Base-by-base conservation (phyloP, 1,140 invertebrate species). In the Drosophila quadrilineata region DNA sequence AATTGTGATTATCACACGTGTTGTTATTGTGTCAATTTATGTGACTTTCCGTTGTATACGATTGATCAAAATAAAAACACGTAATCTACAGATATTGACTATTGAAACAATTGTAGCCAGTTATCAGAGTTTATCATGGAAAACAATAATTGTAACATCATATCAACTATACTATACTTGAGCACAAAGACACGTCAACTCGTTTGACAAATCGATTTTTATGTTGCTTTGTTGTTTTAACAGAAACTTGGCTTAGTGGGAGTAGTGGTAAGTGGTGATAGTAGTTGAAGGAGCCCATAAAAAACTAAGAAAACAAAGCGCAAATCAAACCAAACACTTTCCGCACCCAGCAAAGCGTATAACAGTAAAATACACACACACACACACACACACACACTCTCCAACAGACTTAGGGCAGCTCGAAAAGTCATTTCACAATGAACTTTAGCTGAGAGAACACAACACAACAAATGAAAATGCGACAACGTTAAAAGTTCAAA, bases 401-500 rank as follows among this genome's bases (percentile, higher is more conserved):
- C 28, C 8, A 43, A n/a, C 16, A 8, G 6, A 6, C 17, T 8
- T n/a, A 19, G 10, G 9, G 9, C 21, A 59, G 38, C 38, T 53
- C 40, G 48, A 38, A 80, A 70, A 68, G 56, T 68, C 29, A 49
- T 54, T 71, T 43, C 40, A 57, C 75, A 80, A 80, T 77, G 69
- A 77, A 77, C 75, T 65, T 49, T 72, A 52, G 53, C 58, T 33
- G 33, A 69, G 53, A 58, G 35, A 50, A 53, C 45, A 35, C 31
- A 33, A 3, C 58, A 73, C 36, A 33, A 54, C 17, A 59, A 49
- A 58, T 77, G 52, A 58, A 67, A 79, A 79, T 79, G 62, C 17
- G 64, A 76, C 77, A 70, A 28, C 64, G 69, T 76, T 70, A 76
- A 84, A 77, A 84, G 73, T 84, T 84, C 77, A 73, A 77, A 57